Evolutionary conservation across 2,888 invertebrate genomes (phyloP).

Genomic region (Elgonia sp.): DNA sequence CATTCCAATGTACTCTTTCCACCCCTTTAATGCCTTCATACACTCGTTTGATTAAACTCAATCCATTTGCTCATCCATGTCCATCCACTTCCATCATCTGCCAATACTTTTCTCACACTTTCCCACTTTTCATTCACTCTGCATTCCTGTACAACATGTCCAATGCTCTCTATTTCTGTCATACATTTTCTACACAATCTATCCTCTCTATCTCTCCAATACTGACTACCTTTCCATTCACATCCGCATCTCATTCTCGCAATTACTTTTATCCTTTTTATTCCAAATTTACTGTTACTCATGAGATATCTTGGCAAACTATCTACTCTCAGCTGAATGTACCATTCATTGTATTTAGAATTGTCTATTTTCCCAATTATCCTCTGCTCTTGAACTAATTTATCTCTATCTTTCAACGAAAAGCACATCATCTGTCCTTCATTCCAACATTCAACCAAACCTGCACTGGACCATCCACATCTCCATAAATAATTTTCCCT

Average conservation of each 20-base stretch:
- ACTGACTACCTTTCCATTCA: slow-evolving; percentile 19
- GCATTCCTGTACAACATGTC: not conserved
- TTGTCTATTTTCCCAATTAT: not conserved
- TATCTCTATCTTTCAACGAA: too few species aligned
- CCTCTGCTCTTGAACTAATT: not conserved
- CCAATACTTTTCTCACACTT: slow-evolving; percentile 1
- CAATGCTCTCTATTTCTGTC: not conserved
- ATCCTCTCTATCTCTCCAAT: not conserved
- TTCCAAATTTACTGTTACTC: not conserved
- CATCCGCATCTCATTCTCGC: not conserved
- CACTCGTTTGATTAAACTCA: too few species aligned
- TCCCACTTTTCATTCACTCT: not conserved
- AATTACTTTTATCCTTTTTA: not conserved
- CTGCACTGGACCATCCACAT: too few species aligned
- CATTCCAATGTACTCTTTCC: too few species aligned
- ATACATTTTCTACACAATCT: slow-evolving; percentile 18
- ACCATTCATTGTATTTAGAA: not conserved
- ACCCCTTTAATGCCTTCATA: too few species aligned
- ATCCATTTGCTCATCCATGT: not conserved
- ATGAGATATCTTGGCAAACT: slow-evolving; percentile 5
- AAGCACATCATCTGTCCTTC: not conserved
- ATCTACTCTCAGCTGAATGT: not conserved
- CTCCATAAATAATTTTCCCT: not conserved
- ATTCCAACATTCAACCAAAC: not conserved
- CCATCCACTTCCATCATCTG: too few species aligned